Evolutionary conservation across 2,888 invertebrate species (phyloP), one percentile per base, ranked within the genome.

Genomic region (Napeogenes inachia): DNA sequence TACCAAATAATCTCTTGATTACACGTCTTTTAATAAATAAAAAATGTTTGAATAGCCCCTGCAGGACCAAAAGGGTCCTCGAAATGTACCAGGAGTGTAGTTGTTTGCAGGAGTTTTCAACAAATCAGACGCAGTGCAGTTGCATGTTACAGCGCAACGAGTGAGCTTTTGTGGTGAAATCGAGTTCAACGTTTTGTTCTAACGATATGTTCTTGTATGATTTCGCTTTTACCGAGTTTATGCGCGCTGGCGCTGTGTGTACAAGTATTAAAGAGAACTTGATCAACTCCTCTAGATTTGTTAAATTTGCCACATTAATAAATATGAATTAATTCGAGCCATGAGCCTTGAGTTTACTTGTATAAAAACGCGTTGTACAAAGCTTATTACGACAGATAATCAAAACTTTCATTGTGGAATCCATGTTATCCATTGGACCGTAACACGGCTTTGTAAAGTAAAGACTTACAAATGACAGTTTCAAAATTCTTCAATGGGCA

Each of bases 91-190:
- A 12, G 30, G 50, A 50, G 50, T 50, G 50, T 30, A 50, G 50
- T 50, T 32, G 47, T 30, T 33, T 45, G 33, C 6, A 35, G 46
- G 13, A 54, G 33, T 33, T 13, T n/a, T 32, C 21, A 55, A 55
- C 61, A 12, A 38, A 57, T 53, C 53, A 10, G 57, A 54, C 54
- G 46, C 33, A 46, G 45, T 55, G 50, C 50, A 30, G 50, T 50
- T 50, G 12, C 8, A 50, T 30, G 50, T 50, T 50, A 21, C 50
- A 50, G 50, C n/a, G 57, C 54, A 30, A 13, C 38, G 21, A 55
- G 57, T 57, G 50, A 63, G 55, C 55, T 54, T 38, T 57, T 46
- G 60, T 46, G 54, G 54, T 13, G 33, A 42, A 55, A 57, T 57
- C 33, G 33, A 45, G 45, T 61, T 61, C 33, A 5, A 32, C 32